These are phyloP conservation scores for Dioctria rufipes DNA, from an alignment of 2,888 invertebrate genomes.

Conservation along the genomic window DNA sequence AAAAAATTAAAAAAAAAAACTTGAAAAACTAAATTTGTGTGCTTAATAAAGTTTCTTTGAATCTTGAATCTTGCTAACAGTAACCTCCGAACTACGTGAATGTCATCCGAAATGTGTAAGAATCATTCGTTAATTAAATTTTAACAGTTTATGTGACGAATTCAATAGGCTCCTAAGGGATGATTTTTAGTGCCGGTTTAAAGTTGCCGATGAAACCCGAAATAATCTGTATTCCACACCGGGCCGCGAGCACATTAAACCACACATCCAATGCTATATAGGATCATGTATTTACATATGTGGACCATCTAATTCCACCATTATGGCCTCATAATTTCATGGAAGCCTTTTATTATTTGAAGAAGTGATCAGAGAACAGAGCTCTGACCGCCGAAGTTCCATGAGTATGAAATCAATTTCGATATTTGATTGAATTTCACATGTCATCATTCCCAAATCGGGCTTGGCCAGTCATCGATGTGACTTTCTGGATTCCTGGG, in stretches of 20 bases:
- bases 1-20: too few relatives aligned
- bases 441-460: constrained; percentile 21
- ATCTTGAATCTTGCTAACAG: too few relatives aligned
- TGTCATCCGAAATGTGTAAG: too few relatives aligned
- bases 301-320: neutral
- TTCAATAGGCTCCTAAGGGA: neutral
- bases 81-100: too few relatives aligned
- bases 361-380: neutral
- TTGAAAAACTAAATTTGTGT: too few relatives aligned
- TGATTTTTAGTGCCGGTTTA: too few relatives aligned
- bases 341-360: too few relatives aligned
- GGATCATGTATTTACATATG: too few relatives aligned
- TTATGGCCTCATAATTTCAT: constrained; percentile 12
- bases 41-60: too few relatives aligned
- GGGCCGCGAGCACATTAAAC: constrained; percentile 12
- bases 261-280: neutral
- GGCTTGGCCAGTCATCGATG: neutral
- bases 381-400: neutral
- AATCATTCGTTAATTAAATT: too few relatives aligned
- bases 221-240: too few relatives aligned
- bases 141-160: constrained; percentile 8
- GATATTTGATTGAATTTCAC: constrained; percentile 44
- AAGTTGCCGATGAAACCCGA: too few relatives aligned
- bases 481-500: neutral
- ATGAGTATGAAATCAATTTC: constrained; percentile 31